Percentiles rank a stretch among this genome's conserved stretches.
phyloP scores from a whole-genome alignment of 1,140 invertebrate species.

The Bombus waltoni region DNA sequence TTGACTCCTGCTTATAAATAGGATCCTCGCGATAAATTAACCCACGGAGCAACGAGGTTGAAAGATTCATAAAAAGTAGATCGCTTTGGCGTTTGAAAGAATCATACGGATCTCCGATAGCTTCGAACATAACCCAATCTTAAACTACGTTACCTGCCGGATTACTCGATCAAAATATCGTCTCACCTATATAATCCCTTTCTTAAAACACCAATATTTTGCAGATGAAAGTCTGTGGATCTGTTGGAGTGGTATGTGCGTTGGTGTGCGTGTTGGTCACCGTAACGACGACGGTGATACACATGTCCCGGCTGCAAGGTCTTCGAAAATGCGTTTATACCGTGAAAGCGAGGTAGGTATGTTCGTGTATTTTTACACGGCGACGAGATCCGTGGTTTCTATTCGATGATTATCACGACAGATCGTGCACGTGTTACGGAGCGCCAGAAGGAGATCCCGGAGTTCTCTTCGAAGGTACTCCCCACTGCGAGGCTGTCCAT shows the following conservation, averaged over 20 bases:
- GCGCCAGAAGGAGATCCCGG: constrained; percentile 77
- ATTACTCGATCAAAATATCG: too few relatives aligned
- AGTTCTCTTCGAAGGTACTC: constrained; percentile 90
- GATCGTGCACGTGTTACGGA: constrained; percentile 81
- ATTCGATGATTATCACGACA: constrained; percentile 30
- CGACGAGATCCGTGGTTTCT: too few relatives aligned
- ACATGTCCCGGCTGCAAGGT: constrained; percentile 95
- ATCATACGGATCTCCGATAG: too few relatives aligned
- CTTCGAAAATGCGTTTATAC: constrained; percentile 94
- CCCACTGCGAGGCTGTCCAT: constrained; percentile 93
- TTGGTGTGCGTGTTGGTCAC: constrained; percentile 93
- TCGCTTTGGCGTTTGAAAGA: too few relatives aligned
- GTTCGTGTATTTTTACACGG: background rate
- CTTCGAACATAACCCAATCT: too few relatives aligned
- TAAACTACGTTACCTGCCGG: too few relatives aligned
- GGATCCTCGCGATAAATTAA: too few relatives aligned
- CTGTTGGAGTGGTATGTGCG: constrained; percentile 92
- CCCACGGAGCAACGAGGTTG: too few relatives aligned
- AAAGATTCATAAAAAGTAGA: too few relatives aligned
- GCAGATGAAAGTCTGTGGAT: constrained; percentile 93
- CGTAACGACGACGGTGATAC: constrained; percentile 95
- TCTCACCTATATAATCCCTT: constrained; percentile 54
- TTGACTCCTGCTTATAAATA: too few relatives aligned
- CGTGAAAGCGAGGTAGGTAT: constrained; percentile 75
- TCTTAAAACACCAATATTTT: constrained; percentile 58